A percentile compares a stretch with the other conserved stretches of the same genome.
These are phyloP conservation scores for Spialia ferax DNA, from an alignment of 2,888 invertebrate species.

Conservation along the genomic window DNA sequence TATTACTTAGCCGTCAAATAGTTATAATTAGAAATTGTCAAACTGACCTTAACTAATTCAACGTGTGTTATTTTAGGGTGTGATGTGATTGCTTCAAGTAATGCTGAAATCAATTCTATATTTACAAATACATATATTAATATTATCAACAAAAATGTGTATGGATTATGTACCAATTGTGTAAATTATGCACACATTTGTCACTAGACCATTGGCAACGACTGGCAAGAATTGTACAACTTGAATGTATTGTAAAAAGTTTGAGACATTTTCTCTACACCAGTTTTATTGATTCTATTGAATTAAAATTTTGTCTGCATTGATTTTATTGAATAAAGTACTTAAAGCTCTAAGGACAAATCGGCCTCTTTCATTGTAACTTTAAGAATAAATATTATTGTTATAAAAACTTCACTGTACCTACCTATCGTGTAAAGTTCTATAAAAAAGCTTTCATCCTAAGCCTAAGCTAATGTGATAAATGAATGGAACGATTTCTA, in stretches of 20 bases:
- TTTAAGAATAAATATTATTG: constrained; percentile 22
- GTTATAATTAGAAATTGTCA: no score
- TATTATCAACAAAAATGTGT: constrained; percentile 1
- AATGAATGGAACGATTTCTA: constrained; percentile 19
- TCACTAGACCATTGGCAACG: constrained; percentile 32
- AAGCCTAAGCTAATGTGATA: constrained; percentile 29
- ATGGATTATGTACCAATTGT: constrained; percentile 1
- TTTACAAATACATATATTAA: neutral
- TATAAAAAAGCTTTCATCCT: constrained; percentile 22
- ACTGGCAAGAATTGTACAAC: constrained; percentile 38
- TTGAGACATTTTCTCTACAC: constrained; percentile 45
- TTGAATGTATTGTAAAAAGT: constrained; percentile 41
- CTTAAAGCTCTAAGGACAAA: constrained; percentile 47
- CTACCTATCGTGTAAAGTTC: constrained; percentile 22
- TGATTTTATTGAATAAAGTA: constrained; percentile 57
- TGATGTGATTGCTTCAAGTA: constrained; percentile 23
- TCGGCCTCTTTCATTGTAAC: constrained; percentile 16
- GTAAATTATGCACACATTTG: constrained; percentile 35
- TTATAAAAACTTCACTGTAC: constrained; percentile 11
- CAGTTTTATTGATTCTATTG: constrained; percentile 53
- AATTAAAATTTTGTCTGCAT: constrained; percentile 52
- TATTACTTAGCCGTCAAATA: no score
- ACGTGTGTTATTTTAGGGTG: constrained; percentile 13
- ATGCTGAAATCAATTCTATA: constrained; percentile 24
- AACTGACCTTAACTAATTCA: neutral